phyloP scores from a whole-genome alignment of 2,113 vertebrate genomes.

The Stercorarius parasiticus region DNA sequence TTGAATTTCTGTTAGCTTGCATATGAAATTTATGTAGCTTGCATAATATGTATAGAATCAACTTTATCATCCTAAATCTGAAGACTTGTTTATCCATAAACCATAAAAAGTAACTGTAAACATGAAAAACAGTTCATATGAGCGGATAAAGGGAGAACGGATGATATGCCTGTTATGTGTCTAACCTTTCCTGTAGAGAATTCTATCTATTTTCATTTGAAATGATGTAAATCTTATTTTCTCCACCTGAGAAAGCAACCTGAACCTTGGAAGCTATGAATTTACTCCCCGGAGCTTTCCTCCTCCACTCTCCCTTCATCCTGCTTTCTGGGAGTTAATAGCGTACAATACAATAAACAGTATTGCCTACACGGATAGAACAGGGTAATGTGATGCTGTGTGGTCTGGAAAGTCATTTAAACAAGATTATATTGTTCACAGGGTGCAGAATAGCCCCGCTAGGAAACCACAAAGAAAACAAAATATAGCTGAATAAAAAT shows the following conservation, averaged over 20 bases:
- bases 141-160: background rate
- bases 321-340: background rate
- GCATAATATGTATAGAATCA: background rate
- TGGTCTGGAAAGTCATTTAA: conserved; percentile 56
- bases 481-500: background rate
- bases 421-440: conserved; percentile 18
- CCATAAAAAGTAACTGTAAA: background rate
- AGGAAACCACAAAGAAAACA: background rate
- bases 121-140: background rate
- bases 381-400: conserved; percentile 3
- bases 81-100: background rate
- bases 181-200: background rate
- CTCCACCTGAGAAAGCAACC: background rate
- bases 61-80: background rate
- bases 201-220: background rate
- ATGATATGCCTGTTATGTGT: background rate
- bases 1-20: no score
- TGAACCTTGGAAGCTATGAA: background rate
- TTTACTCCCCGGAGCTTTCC: background rate
- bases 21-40: no score
- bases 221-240: background rate
- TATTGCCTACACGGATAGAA: background rate
- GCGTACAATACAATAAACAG: background rate
- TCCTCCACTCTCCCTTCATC: background rate
- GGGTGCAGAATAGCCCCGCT: background rate